Evolutionary conservation across 2,113 vertebrate species (phyloP), one percentile per base, ranked within the genome.

Genomic region (Cebus imitator): DNA sequence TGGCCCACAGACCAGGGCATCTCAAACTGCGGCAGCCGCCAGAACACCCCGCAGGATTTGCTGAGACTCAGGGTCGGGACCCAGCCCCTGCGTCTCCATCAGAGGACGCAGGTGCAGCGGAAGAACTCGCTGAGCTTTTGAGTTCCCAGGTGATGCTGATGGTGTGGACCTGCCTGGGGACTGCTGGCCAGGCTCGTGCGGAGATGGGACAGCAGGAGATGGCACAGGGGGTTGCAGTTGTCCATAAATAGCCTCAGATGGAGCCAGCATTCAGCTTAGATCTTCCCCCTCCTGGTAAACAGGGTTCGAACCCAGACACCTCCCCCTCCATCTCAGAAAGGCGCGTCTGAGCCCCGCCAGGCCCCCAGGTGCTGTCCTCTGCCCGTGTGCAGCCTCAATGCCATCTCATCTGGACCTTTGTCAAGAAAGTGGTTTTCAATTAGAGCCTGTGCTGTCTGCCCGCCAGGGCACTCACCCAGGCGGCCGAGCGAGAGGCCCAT

Each of bases 371-470:
- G 25, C 48, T 1, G 0, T 32, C 17, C 64, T 40, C 43, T 50
- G 57, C 9, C 8, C 32, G 1, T 0, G 6, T 9, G 35, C 11
- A 7, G 61, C 61, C 61, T 4, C 57, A 1, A n/a, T 27, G n/a
- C 35, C 0, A 0, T 57, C 43, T 48, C 96, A 72, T 17, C 64
- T 35, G 75, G 89, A 45, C 81, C 94, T 83, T 73, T 50, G 35
- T 43, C 14, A 83, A 43, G 68, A 89, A 82, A 23, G 84, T 5
- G 6, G 40, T 21, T 94, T 96, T 86, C 66, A 20, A 64, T 87
- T 64, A 92, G 20, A 70, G 32, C 43, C 5, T 0, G 11, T 18
- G 9, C 8, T 35, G 35, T 48, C 3, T 40, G 30, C 32, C 32
- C 16, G 23, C n/a, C 17, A 1, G n/a, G 40, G 6, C 14, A 30